Evolutionary conservation across 2,797 vertebrate species (phyloP).

Genomic region (Macrochelys suwanniensis): DNA sequence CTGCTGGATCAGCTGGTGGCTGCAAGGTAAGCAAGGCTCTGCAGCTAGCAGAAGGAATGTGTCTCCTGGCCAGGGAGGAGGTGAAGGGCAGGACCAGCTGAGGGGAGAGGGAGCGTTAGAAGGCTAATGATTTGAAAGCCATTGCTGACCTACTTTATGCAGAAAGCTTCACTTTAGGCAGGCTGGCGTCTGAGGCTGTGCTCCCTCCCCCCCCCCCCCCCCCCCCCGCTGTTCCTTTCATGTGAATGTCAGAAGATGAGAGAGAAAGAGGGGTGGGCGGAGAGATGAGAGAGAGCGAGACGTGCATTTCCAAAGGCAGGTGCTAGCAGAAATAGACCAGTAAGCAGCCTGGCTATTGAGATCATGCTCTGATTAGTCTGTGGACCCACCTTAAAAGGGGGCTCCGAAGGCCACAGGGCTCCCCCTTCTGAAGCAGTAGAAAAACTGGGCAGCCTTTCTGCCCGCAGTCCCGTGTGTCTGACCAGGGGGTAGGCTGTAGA

Average conservation of each 20-base stretch:
- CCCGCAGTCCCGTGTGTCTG: neutral
- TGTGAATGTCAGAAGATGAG: neutral
- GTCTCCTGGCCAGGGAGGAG: neutral
- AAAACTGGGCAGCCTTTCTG: neutral
- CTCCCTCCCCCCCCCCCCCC: neutral
- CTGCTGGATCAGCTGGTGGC: neutral
- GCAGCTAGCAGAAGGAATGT: neutral
- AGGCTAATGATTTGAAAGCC: neutral
- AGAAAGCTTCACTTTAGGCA: neutral
- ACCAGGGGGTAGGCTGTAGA: no score
- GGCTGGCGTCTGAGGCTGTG: neutral
- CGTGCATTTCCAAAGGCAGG: neutral
- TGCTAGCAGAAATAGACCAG: neutral
- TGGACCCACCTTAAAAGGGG: neutral
- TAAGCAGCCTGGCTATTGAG: neutral
- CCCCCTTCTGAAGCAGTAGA: neutral
- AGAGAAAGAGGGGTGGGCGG: neutral
- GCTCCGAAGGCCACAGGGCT: neutral
- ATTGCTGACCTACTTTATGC: neutral
- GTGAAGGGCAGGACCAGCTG: neutral
- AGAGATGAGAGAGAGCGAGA: neutral
- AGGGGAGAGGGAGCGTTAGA: neutral
- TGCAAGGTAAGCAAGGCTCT: neutral
- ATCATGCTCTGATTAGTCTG: neutral
- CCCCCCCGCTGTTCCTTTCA: neutral